Conservation (phyloP, 2,888 invertebrate genomes). For the Ochropleura plecta region DNA sequence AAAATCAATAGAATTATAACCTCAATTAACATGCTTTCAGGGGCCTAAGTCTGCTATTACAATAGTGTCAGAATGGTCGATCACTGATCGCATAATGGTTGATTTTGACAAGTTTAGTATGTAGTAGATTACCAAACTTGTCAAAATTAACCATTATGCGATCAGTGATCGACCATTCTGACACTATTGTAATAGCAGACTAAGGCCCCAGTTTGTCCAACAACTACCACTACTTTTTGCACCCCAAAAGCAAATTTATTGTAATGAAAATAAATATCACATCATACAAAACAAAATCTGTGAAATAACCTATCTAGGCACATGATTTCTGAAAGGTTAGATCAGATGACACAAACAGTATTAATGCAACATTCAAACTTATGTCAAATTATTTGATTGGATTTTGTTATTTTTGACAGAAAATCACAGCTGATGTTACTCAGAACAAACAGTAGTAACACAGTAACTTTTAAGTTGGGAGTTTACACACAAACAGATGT, state of each 20-base stretch:
- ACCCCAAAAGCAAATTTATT: background rate
- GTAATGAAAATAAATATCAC: too few relatives aligned
- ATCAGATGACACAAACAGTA: background rate
- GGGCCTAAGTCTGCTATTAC: too few relatives aligned
- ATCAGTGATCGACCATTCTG: too few relatives aligned
- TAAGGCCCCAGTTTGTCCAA: background rate
- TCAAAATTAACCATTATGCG: too few relatives aligned
- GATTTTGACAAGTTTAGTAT: too few relatives aligned
- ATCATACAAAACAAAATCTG: too few relatives aligned
- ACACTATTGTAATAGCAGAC: too few relatives aligned
- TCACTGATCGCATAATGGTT: too few relatives aligned
- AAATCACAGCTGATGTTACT: background rate
- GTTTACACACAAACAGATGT: background rate
- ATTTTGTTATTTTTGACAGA: background rate
- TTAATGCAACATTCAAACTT: background rate
- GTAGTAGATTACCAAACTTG: too few relatives aligned
- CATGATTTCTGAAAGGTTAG: background rate
- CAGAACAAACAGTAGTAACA: background rate
- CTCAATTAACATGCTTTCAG: background rate
- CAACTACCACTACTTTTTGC: background rate
- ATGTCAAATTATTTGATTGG: background rate
- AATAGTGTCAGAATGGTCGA: too few relatives aligned
- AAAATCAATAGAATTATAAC: conserved; percentile 32
- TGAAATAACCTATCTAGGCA: background rate
- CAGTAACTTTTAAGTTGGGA: background rate